Evolutionary conservation across 2,113 vertebrate species (phyloP).

Genomic region (Clarias magur): DNA sequence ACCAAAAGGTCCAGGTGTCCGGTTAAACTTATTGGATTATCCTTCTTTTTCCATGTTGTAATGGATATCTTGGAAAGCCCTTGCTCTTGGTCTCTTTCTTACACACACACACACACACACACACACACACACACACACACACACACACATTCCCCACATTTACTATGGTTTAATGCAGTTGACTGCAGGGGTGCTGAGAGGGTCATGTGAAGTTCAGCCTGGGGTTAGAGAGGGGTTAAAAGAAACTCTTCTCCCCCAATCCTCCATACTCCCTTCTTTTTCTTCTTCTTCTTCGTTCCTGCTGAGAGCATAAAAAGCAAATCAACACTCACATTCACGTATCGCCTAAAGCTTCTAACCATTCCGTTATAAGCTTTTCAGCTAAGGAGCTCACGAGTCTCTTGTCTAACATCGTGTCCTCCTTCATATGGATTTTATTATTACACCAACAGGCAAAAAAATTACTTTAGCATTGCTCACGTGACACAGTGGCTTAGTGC

Average conservation of each 20-base stretch:
- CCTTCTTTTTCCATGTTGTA: constrained; percentile 65
- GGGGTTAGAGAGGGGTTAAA: constrained; percentile 58
- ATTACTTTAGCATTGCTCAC: too few relatives aligned
- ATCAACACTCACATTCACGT: neutral
- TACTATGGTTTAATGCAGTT: constrained; percentile 74
- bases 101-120: too few relatives aligned
- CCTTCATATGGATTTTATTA: neutral
- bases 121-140: neutral
- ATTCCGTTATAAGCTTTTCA: neutral
- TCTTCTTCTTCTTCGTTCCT: neutral
- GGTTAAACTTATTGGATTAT: constrained; percentile 71
- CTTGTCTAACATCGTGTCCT: neutral
- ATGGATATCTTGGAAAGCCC: constrained; percentile 65
- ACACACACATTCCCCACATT: constrained; percentile 63
- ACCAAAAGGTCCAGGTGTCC: constrained; percentile 1
- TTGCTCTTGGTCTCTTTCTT: neutral
- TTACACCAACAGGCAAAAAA: too few relatives aligned
- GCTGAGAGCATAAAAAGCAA: neutral
- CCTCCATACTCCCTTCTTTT: neutral
- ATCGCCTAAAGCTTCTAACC: neutral
- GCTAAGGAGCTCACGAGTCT: neutral
- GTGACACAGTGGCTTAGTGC: too few relatives aligned
- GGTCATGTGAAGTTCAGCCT: constrained; percentile 73
- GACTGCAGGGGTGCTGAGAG: constrained; percentile 59
- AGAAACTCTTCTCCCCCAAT: constrained; percentile 56